Evolutionary conservation across 2,888 invertebrate species (phyloP), one percentile per base, ranked within the genome.

Genomic region (Melanargia galathea): DNA sequence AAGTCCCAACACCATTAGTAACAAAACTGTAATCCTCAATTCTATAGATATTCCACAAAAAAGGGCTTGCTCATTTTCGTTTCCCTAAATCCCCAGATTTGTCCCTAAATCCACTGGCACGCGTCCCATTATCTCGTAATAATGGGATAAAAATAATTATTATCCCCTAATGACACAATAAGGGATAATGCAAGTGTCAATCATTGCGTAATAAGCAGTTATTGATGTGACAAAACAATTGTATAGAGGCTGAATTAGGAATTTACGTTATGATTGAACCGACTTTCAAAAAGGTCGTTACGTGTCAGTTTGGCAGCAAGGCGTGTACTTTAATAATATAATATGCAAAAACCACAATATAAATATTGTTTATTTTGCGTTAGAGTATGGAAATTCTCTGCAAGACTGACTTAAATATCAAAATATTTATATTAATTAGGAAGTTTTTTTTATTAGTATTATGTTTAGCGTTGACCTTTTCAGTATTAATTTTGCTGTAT

Each of bases 101-200:
- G 57, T 54, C 66, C 63, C 60, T 22, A 63, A 66, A 66, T 46
- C 52, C 46, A 18, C 13, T n/a, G 60, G 45, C 68, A 55, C 68
- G 70, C 62, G 68, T 48, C 64, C 30, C 20, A 20, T 61, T 60
- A 68, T 70, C 24, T 11, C 26, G 20, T 26, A n/a, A 43, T 16
- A 43, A 43, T 43, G 43, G 43, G 43, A 43, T 43, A 43, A 43
- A 16, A 16, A 43, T 43, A 18, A 26, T 40, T 26, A 55, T 59
- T 58, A 70, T 68, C 55, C 55, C 40, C 2, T 55, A 55, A 55
- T 55, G n/a, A 55, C 62, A 62, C 63, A 63, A 62, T 64, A 54
- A 54, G 43, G 60, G 22, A 56, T 60, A 69, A 66, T 69, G 63
- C 61, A 63, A 49, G 40, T 63, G 70, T 69, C 70, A 70, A 69